phyloP scores from a whole-genome alignment of 37 sponge, comb jelly and placozoan genomes.

The Halisarca cf. caerulea region DNA sequence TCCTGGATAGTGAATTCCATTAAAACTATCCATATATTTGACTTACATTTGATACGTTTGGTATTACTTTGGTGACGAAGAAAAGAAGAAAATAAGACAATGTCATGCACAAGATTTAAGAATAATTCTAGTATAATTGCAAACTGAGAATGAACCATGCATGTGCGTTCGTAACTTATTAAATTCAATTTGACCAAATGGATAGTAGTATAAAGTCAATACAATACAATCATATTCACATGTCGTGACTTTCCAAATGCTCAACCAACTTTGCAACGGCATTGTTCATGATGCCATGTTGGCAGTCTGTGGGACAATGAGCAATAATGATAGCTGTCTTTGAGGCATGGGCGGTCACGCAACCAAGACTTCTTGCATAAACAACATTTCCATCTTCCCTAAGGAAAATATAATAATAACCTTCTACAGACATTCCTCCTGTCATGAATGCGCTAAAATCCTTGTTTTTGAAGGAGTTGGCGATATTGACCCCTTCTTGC shows the following conservation, averaged over 20 bases:
- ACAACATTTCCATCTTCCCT: conserved; percentile 52
- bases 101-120: too few relatives aligned
- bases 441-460: conserved; percentile 40
- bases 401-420: conserved; percentile 39
- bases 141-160: too few relatives aligned
- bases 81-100: too few relatives aligned
- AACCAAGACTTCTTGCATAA: conserved; percentile 24
- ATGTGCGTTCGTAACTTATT: too few relatives aligned
- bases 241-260: conserved; percentile 46
- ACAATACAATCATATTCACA: too few relatives aligned
- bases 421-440: conserved; percentile 33
- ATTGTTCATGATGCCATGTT: conserved; percentile 55
- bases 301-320: conserved; percentile 46
- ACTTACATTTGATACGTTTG: too few relatives aligned
- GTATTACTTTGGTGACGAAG: too few relatives aligned
- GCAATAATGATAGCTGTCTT: conserved; percentile 59
- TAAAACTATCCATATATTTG: too few relatives aligned
- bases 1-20: too few relatives aligned
- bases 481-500: conserved; percentile 35
- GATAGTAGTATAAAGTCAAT: too few relatives aligned
- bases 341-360: conserved; percentile 38
- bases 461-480: conserved; percentile 27
- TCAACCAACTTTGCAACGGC: conserved; percentile 42
- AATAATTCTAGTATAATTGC: too few relatives aligned
- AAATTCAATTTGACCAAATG: too few relatives aligned